Base-by-base conservation (phyloP, 2,888 invertebrate genomes). In the Dendrolimus pini region DNA sequence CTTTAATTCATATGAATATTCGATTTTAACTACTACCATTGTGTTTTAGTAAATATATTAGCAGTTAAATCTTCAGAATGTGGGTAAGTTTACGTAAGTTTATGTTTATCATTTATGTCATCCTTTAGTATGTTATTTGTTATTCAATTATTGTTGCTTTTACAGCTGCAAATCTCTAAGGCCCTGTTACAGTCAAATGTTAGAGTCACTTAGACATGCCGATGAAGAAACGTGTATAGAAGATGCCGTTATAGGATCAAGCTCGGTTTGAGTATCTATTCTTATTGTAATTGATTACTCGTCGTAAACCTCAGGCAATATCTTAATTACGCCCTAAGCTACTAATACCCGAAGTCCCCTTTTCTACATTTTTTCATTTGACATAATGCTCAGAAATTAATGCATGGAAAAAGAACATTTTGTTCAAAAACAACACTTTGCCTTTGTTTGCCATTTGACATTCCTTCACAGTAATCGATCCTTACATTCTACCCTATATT, bases 221-320 rank as follows among this genome's bases (percentile, higher is more conserved):
- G 83, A 83, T 30, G 89, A 89, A 63, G 74, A 69, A 2, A 14
- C 70, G 0, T 89, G 89, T 63, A 64, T 89, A 3, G 82, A 85
- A 62, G 78, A 87, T 47, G 80, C 84, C 7, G 68, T 78, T 0
- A 74, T 85, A 7, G 85, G 89, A 2, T 62, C 75, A 0, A 82
- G 79, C 55, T 79, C 85, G 52, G 89, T 89, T 68, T 77, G 80
- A 54, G 41, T 30, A 41, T 41, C 54, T 55, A 42, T 53, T 41
- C 9, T 52, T 53, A 54, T 53, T 18, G 30, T n/a, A 7, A 10
- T n/a, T 7, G n/a, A 54, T 12, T 41, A 13, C 3, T 8, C 42
- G n/a, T 56, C 42, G 1, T 42, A 12, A 1, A 18, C 10, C n/a
- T 30, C 30, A 30, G 3, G 30, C 30, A 30, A 30, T 3, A 30